A percentile compares a stretch with the other conserved stretches of the same genome.
phyloP scores from a whole-genome alignment of 1,140 invertebrate species.

The Sycobia sp. region DNA sequence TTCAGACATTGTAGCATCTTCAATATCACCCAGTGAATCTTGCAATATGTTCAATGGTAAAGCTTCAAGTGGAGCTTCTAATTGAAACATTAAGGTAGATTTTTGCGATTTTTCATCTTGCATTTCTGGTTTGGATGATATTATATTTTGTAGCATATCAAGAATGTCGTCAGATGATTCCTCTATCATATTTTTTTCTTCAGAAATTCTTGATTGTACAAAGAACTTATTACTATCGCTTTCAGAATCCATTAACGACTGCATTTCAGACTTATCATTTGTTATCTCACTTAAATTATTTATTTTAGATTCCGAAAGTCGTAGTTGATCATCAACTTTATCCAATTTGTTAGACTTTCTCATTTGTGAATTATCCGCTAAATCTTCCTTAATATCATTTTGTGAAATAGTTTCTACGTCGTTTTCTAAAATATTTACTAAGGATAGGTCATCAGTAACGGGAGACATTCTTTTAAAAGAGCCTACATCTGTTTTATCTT shows the following conservation, averaged over 20 bases:
- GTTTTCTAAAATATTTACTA: conserved; percentile 59
- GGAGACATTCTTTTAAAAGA: conserved; percentile 54
- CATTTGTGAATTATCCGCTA: conserved; percentile 4
- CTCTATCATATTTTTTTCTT: conserved; percentile 47
- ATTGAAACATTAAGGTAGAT: conserved; percentile 52
- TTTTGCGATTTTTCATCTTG: conserved; percentile 52
- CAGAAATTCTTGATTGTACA: conserved; percentile 12
- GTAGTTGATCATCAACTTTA: conserved; percentile 2
- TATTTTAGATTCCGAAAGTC: not conserved
- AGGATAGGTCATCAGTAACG: conserved; percentile 54
- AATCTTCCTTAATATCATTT: conserved; percentile 16
- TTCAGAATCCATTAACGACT: not conserved
- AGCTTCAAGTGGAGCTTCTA: conserved; percentile 55
- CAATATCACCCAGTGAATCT: conserved; percentile 53
- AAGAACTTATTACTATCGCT: conserved; percentile 43
- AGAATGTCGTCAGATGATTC: conserved; percentile 72
- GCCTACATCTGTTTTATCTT: conserved; percentile 38
- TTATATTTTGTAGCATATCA: conserved; percentile 72
- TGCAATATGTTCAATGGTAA: conserved; percentile 57
- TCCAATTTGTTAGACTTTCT: conserved; percentile 38
- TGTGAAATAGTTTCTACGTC: conserved; percentile 45
- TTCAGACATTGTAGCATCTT: conserved; percentile 42
- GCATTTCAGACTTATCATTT: conserved; percentile 4
- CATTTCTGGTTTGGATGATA: conserved; percentile 60
- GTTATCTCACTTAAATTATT: not conserved